Evolutionary conservation across 2,797 vertebrate genomes (phyloP).

Genomic region (Xenops minutus): DNA sequence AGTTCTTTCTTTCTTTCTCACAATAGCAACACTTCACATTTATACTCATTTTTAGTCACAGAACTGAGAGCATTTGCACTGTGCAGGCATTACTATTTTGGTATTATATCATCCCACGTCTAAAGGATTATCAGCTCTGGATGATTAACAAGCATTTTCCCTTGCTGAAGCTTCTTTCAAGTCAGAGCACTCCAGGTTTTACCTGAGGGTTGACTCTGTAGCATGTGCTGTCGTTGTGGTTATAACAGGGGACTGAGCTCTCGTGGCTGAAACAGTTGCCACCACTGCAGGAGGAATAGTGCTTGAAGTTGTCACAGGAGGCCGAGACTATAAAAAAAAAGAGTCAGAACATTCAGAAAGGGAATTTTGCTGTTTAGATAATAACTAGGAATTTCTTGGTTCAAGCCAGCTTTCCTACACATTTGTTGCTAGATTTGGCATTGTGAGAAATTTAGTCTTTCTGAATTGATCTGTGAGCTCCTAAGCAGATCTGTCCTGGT

Average conservation of each 20-base stretch:
- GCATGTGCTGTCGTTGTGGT: slow-evolving; percentile 89
- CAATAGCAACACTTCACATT: background rate
- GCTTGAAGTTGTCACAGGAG: slow-evolving; percentile 90
- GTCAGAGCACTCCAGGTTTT: background rate
- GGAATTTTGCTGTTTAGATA: background rate
- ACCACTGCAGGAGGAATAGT: slow-evolving; percentile 93
- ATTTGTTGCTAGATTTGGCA: background rate
- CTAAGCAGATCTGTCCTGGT: background rate
- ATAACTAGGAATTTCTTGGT: background rate
- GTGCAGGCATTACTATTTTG: background rate
- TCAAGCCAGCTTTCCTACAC: background rate
- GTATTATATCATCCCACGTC: background rate
- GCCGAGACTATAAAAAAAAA: slow-evolving; percentile 83
- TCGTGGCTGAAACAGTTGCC: slow-evolving; percentile 90
- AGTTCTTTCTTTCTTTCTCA: background rate
- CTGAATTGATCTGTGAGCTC: background rate
- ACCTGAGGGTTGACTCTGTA: slow-evolving; percentile 91
- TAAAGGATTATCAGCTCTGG: background rate
- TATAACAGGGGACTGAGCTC: slow-evolving; percentile 94
- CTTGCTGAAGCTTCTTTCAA: background rate
- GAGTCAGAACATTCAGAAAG: background rate
- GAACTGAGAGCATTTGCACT: background rate
- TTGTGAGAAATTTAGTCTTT: background rate
- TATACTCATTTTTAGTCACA: background rate
- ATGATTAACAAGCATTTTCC: background rate